Base-by-base conservation (phyloP, 2,888 invertebrate species). In the Mythimna loreyi region DNA sequence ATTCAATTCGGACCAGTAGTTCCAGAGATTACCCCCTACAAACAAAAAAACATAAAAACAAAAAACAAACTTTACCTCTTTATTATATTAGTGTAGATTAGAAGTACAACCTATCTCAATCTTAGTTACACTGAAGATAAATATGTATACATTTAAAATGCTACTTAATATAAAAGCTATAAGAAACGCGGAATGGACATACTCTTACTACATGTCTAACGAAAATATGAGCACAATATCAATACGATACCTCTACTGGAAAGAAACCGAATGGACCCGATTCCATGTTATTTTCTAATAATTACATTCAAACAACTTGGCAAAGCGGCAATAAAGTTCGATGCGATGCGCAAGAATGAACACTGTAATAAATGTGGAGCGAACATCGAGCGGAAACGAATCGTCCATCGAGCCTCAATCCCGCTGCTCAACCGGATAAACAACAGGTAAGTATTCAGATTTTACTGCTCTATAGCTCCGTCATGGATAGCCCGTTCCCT, bases 401-500 rank as follows among this genome's bases (percentile, higher is more conserved):
- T 73, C 75, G 61, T 78, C 72, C 75, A 73, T 69, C 72, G 78
- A 59, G 67, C 67, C 43, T 82, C 78, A 71, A 82, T 78, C 82
- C 75, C 75, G 72, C 55, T 66, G 66, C 43, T 73, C 65, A 72
- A 73, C 71, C 67, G 67, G 72, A 82, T 75, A 72, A 66, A 82
- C 81, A 80, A 78, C 83, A 82, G 78, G 73, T 81, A 78, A 69
- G 72, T 78, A 82, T 82, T 82, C 78, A 72, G 83, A 78, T 78
- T 82, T 71, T 73, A 82, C 72, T 73, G 69, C 75, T 75, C 78
- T 82, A 72, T 65, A 67, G 78, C 75, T 68, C 53, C 52, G 63
- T 63, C 75, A 80, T 75, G 68, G 68, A 59, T 65, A 62, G 67
- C 63, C 62, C 75, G 67, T 70, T 78, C 64, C 43, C 72, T 67